Conservation (phyloP, 2,113 vertebrate species). For the Chaenogobius annularis region DNA sequence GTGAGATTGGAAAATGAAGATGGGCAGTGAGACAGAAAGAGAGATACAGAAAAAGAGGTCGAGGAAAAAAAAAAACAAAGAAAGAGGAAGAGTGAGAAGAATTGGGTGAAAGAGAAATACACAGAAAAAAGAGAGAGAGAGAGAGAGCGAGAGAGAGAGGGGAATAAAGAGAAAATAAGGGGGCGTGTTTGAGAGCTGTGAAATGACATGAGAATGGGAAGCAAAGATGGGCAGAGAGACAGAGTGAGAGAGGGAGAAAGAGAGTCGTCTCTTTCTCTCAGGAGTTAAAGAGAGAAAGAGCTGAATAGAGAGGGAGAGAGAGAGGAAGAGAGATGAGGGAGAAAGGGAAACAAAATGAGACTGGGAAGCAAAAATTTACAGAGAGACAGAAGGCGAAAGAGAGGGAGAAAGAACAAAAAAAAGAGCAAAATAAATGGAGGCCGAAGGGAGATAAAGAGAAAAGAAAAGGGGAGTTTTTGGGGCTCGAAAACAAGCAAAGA, state of each 20-base stretch:
- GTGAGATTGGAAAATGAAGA: conserved; percentile 15
- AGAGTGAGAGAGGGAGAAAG: neutral
- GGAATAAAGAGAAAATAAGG: neutral
- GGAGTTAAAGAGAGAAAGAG: neutral
- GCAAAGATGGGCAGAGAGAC: neutral
- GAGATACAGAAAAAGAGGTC: neutral
- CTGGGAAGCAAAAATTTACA: neutral
- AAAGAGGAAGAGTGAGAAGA: neutral
- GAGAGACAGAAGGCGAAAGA: neutral
- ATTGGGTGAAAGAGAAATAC: neutral
- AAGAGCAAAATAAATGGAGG: neutral
- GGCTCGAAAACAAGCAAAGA: too few relatives aligned
- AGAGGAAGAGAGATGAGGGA: neutral
- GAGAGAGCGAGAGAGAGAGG: neutral
- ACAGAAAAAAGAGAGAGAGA: neutral
- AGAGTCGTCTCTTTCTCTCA: too few relatives aligned
- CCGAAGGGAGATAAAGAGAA: neutral
- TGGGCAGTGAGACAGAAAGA: neutral
- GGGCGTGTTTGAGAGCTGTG: neutral
- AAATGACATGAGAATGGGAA: neutral
- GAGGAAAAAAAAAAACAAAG: neutral
- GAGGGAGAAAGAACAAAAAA: neutral
- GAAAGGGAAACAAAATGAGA: neutral
- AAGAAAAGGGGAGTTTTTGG: too few relatives aligned
- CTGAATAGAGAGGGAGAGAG: neutral